Evolutionary conservation across 2,797 vertebrate genomes (phyloP).

Genomic region (Aplochiton taeniatus): DNA sequence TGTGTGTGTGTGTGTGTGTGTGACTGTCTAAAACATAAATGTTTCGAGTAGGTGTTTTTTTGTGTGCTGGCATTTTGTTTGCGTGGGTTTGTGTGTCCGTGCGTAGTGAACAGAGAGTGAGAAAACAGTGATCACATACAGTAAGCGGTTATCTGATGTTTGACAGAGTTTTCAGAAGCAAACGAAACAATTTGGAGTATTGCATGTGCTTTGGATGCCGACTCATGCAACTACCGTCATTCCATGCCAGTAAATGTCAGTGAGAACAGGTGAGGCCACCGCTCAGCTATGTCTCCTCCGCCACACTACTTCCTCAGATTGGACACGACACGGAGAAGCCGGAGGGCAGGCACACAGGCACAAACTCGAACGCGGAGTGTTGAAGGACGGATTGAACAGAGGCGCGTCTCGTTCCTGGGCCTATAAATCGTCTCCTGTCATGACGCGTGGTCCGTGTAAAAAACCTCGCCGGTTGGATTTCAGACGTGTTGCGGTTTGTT

Average conservation of each 20-base stretch:
- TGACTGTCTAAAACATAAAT: background rate
- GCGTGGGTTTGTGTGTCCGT: too few relatives aligned
- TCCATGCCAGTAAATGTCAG: conserved; percentile 27
- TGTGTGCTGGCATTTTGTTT: background rate
- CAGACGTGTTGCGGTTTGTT: too few relatives aligned
- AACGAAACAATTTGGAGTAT: too few relatives aligned
- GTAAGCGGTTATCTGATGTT: too few relatives aligned
- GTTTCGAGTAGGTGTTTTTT: background rate
- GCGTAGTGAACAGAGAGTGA: too few relatives aligned
- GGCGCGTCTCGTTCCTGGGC: too few relatives aligned
- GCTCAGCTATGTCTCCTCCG: conserved; percentile 18
- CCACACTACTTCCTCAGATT: conserved; percentile 5
- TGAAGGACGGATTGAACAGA: background rate
- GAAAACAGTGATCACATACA: too few relatives aligned
- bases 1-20: conserved; percentile 13
- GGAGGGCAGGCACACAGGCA: background rate
- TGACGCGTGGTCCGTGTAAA: too few relatives aligned
- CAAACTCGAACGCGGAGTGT: background rate
- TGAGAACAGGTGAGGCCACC: conserved; percentile 34
- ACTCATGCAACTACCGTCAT: conserved; percentile 20
- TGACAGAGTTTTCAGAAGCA: too few relatives aligned
- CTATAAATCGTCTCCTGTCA: too few relatives aligned
- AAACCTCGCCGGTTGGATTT: too few relatives aligned
- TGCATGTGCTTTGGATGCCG: too few relatives aligned
- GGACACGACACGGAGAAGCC: background rate